These are phyloP conservation scores for Triplophysa dalaica DNA, from an alignment of 2,113 vertebrate genomes.

Conservation along the genomic window DNA sequence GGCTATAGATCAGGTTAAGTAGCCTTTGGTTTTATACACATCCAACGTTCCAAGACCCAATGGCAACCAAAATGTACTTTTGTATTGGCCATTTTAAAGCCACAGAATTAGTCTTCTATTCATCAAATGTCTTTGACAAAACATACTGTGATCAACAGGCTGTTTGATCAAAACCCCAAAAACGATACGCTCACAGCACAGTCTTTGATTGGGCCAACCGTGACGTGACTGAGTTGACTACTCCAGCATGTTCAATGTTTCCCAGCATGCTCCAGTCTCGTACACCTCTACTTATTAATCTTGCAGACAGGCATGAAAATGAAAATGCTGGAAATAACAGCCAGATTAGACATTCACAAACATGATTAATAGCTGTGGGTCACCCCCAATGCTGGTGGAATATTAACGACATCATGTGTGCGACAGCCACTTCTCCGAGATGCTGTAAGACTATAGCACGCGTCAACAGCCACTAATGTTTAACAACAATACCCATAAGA, in stretches of 20 bases:
- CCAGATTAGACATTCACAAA: constrained; percentile 57
- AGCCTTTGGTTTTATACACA: not conserved
- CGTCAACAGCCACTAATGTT: constrained; percentile 16
- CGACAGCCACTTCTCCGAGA: not conserved
- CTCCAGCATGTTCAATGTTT: not conserved
- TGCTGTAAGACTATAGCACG: constrained; percentile 6
- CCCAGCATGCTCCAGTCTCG: constrained; percentile 23
- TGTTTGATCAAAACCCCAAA: not conserved
- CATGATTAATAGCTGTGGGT: constrained; percentile 50
- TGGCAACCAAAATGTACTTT: not conserved
- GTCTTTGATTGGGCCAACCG: not conserved
- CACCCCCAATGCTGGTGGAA: constrained; percentile 42
- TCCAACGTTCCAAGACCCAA: not conserved
- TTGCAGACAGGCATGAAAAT: constrained; percentile 53
- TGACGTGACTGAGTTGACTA: constrained; percentile 8
- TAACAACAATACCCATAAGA: constrained; percentile 15
- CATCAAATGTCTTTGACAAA: too few species aligned
- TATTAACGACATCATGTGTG: constrained; percentile 46
- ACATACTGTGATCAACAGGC: not conserved
- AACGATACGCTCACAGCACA: not conserved
- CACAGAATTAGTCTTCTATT: too few species aligned
- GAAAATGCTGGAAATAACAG: constrained; percentile 49
- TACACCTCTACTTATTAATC: constrained; percentile 50
- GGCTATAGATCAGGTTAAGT: not conserved
- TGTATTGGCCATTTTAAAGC: not conserved